These are phyloP conservation scores for Furnarius figulus DNA, from an alignment of 2,113 vertebrate genomes.

Conservation along the genomic window DNA sequence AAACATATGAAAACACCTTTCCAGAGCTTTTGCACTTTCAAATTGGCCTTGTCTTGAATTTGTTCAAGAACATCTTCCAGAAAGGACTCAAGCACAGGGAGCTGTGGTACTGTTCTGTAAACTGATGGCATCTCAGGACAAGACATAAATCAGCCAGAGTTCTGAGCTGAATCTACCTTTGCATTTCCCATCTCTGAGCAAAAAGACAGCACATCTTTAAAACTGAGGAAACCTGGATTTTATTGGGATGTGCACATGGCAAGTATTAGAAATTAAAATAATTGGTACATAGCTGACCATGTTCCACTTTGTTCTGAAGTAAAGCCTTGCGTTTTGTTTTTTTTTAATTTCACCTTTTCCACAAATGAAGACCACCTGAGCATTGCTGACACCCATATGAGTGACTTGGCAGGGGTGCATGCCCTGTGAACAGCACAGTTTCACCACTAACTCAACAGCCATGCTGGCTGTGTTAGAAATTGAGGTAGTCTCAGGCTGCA, in stretches of 20 bases:
- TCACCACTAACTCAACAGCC: not conserved
- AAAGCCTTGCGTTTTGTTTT: rapidly evolving
- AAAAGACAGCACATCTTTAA: not conserved
- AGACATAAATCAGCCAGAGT: not conserved
- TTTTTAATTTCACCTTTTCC: not conserved
- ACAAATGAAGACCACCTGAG: not conserved
- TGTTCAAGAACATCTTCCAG: not conserved
- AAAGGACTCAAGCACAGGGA: not conserved
- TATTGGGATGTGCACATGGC: too few species aligned
- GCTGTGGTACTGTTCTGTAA: not conserved
- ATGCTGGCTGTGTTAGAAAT: not conserved
- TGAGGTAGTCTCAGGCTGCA: not conserved
- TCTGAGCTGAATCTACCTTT: not conserved
- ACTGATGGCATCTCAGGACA: not conserved
- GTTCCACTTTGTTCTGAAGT: not conserved
- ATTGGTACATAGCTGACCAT: not conserved
- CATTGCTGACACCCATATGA: rapidly evolving
- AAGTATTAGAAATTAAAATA: not conserved
- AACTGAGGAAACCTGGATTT: not conserved
- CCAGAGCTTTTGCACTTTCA: not conserved
- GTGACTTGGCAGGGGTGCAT: not conserved
- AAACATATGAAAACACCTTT: not conserved
- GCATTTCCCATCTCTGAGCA: not conserved
- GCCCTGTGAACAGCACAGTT: not conserved
- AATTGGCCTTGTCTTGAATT: not conserved